Evolutionary conservation across 2,888 invertebrate genomes (phyloP).

Genomic region (Esperia sulphurella): DNA sequence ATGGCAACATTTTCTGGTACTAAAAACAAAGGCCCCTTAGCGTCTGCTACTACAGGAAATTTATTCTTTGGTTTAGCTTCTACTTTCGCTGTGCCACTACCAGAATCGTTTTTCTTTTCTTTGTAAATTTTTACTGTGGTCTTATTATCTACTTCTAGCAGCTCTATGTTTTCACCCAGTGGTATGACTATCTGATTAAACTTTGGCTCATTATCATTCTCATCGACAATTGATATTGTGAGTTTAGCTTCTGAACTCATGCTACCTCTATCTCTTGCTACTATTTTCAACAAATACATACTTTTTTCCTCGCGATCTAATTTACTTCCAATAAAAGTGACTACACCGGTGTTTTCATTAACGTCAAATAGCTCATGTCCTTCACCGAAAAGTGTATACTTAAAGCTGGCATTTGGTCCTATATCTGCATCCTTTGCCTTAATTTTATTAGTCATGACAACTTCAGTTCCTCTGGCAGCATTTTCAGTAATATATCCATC

Average conservation of each 20-base stretch:
- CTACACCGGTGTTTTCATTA: conserved; percentile 81
- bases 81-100: conserved; percentile 42
- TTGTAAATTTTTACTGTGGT: conserved; percentile 66
- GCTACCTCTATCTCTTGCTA: conserved; percentile 88
- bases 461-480: conserved; percentile 83
- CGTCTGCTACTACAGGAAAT: conserved; percentile 46
- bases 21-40: conserved; percentile 80
- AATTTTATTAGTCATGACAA: conserved; percentile 83
- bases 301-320: conserved; percentile 87
- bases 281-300: conserved; percentile 83
- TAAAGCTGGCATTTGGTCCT: conserved; percentile 84
- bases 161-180: conserved; percentile 82
- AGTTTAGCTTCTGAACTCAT: conserved; percentile 86
- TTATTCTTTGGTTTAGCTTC: conserved; percentile 61
- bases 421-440: conserved; percentile 86
- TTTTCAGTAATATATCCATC: conserved; percentile 90
- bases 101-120: conserved; percentile 51
- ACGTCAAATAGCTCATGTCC: conserved; percentile 86
- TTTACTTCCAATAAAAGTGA: conserved; percentile 78
- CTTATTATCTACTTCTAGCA: conserved; percentile 81
- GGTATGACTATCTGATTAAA: conserved; percentile 86
- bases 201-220: conserved; percentile 88
- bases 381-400: conserved; percentile 85
- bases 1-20: conserved; percentile 86
- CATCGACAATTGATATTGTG: conserved; percentile 85